A percentile compares a stretch with the other conserved stretches of the same genome.
These are phyloP conservation scores for Tachina grossa DNA, from an alignment of 2,888 invertebrate species.

Conservation along the genomic window DNA sequence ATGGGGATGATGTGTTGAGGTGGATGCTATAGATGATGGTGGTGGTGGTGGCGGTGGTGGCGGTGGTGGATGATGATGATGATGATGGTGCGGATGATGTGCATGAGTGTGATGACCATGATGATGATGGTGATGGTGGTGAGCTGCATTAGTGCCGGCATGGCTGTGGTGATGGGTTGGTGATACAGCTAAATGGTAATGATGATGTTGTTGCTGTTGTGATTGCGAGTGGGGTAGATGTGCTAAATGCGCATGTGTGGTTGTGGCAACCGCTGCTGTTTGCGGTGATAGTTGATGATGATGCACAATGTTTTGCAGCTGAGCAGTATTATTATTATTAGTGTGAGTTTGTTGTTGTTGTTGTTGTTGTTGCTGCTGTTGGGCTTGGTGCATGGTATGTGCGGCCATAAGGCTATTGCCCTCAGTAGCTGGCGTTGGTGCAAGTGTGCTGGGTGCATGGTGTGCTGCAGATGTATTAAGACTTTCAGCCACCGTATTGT, in stretches of 20 bases:
- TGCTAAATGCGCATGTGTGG: conserved; percentile 68
- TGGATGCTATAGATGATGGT: conserved; percentile 70
- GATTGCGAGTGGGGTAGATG: conserved; percentile 64
- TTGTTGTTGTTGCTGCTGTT: conserved; percentile 61
- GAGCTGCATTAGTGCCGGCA: conserved; percentile 52
- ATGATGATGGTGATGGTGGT: conserved; percentile 66
- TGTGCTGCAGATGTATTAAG: conserved; percentile 63
- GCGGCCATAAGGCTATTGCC: conserved; percentile 66
- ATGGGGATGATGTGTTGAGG: conserved; percentile 71
- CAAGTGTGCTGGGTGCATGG: conserved; percentile 63
- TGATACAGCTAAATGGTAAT: conserved; percentile 57
- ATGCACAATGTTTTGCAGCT: conserved; percentile 59
- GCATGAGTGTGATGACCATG: conserved; percentile 69
- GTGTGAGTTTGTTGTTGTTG: conserved; percentile 63
- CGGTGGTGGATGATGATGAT: conserved; percentile 63
- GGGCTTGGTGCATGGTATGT: conserved; percentile 67
- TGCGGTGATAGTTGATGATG: conserved; percentile 69
- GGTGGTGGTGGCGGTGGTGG: conserved; percentile 65
- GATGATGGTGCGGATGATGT: conserved; percentile 71
- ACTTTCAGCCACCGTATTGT: conserved; percentile 76
- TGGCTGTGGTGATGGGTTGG: conserved; percentile 63
- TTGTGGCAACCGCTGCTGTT: conserved; percentile 20
- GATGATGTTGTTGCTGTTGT: conserved; percentile 59
- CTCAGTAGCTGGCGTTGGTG: conserved; percentile 56
- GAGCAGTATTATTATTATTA: conserved; percentile 53